Evolutionary conservation across 2,797 vertebrate genomes (phyloP).

Genomic region (Neostethus bicornis): DNA sequence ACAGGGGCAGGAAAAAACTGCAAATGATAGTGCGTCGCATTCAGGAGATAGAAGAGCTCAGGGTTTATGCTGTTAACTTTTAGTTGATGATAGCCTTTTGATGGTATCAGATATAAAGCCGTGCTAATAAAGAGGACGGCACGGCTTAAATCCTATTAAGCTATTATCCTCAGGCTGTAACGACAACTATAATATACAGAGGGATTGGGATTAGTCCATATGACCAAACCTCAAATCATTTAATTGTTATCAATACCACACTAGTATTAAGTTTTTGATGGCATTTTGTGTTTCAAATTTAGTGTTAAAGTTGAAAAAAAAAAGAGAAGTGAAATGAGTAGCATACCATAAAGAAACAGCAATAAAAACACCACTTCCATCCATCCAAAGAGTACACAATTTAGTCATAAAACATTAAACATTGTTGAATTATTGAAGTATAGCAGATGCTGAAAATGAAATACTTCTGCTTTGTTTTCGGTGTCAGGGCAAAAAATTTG

Average conservation of each 20-base stretch:
- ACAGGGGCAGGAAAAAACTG: constrained; percentile 70
- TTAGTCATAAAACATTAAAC: constrained; percentile 91
- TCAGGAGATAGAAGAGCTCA: constrained; percentile 75
- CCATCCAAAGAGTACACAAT: constrained; percentile 77
- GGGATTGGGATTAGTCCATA: constrained; percentile 44
- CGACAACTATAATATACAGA: constrained; percentile 51
- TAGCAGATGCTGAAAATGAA: constrained; percentile 84
- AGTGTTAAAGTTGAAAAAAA: constrained; percentile 15
- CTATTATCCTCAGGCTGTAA: constrained; percentile 59
- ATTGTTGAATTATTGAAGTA: constrained; percentile 89
- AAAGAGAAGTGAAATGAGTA: constrained; percentile 46
- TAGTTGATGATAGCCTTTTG: constrained; percentile 76
- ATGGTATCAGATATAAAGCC: constrained; percentile 76
- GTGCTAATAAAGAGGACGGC: constrained; percentile 71
- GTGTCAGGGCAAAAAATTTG: constrained; percentile 77
- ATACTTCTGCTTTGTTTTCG: constrained; percentile 84
- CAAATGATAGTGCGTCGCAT: constrained; percentile 78
- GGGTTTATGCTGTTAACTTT: constrained; percentile 79
- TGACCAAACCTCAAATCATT: constrained; percentile 33
- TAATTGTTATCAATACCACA: constrained; percentile 19
- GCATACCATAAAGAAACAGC: constrained; percentile 53
- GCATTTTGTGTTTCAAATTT: too few relatives aligned
- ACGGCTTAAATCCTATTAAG: constrained; percentile 65
- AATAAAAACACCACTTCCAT: constrained; percentile 43
- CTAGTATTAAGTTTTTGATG: too few relatives aligned